Evolutionary conservation across 2,797 vertebrate genomes (phyloP), one percentile per base, ranked within the genome.

Genomic region (Pangasius larnaudii): DNA sequence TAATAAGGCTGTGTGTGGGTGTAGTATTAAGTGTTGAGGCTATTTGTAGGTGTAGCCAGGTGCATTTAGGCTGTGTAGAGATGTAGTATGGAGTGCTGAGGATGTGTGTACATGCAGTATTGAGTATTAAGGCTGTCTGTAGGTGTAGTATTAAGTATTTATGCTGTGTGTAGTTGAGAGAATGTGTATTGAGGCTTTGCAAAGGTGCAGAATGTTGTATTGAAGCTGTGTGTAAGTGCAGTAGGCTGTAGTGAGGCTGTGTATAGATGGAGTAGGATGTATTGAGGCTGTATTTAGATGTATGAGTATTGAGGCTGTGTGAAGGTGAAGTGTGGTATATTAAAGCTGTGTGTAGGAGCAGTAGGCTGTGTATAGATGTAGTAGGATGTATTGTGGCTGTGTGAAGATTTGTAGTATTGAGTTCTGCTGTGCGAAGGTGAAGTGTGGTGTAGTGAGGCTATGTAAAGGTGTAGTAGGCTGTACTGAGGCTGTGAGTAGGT

Each of bases 391-490:
- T 1, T 18, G 53, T 18, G 53, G 36, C 30, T 56, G 67, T 72
- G 19, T 36, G 8, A 18, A 27, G 19, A 5, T 42, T 42, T 71
- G 30, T 13, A 71, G 22, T 42, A 72, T 72, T 33, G 3, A 33
- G 67, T 39, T 18, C 22, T 46, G 22, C 10, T 77, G 33, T 30
- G 30, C 8, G 7, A 18, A 18, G 19, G 49, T 36, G 30, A 33
- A 71, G 10, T 72, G 33, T 88, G 89, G 10, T 11, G 14, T 33
- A 79, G 8, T 30, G 88, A 61, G 16, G 36, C 72, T 49, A 46
- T 46, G 46, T 46, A 46, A 46, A 46, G n/a, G 46, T 46, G 46
- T 46, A 6, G 39, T 30, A 46, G 90, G 84, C 89, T 42, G 22
- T 42, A 53, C 1, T 49, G 18, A 71, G 9, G 18, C 30, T 71